Base-by-base conservation (phyloP, 2,797 vertebrate species). In the Mormyrus proboscirostris region DNA sequence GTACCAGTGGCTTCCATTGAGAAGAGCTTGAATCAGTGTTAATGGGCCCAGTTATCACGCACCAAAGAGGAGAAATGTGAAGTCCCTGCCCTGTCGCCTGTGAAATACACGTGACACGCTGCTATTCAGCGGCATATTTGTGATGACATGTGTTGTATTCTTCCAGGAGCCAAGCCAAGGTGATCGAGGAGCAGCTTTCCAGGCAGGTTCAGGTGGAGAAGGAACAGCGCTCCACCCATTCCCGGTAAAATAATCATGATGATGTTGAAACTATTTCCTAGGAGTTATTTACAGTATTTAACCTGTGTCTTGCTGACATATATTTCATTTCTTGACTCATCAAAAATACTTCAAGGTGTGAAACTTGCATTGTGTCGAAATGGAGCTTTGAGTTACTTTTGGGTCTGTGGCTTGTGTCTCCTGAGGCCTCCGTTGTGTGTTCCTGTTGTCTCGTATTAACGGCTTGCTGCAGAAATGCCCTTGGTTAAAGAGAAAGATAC, bases 161-260 rank as follows among this genome's bases (percentile, higher is more conserved):
- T 88, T 89, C 62, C 91, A 97, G 96, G 93, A 93, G 93, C 90
- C 96, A 96, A 90, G 93, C 94, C 65, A 49, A 93, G 3, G 96
- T 96, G 93, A 93, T 92, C n/a, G 94, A 95, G 88, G 94, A 93
- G 84, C 93, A 92, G 89, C 94, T 94, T 19, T 95, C 90, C 9
- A 93, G 94, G 87, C 92, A 96, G 90, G 93, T 93, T 84, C 95
- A 94, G 91, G 91, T 95, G 88, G 94, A 95, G 88, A 94, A 92
- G 16, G 94, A 96, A 89, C 95, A 94, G 51, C 88, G 94, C 87
- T 91, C 94, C 90, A 92, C 47, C 79, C 79, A 83, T 29, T 86
- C 47, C 47, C 55, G 50, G 84, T 29, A 69, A 69, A 33, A 69
- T 12, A 69, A 33, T 14, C 25, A 29, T 3, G 0, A 69, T 14